Evolutionary conservation across 2,797 vertebrate genomes (phyloP).

Genomic region (Pangasius sanitwongsei): DNA sequence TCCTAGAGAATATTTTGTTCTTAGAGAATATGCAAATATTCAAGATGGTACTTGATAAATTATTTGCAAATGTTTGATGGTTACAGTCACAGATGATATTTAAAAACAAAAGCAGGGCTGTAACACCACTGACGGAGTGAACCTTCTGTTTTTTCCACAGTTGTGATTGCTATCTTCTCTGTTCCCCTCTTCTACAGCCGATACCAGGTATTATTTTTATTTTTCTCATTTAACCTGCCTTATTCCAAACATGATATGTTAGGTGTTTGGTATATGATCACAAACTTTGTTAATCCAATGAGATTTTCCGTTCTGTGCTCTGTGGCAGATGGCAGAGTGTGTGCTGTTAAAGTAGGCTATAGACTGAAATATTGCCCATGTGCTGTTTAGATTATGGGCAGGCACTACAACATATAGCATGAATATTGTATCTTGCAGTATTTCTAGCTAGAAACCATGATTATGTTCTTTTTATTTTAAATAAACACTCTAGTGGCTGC

Average conservation of each 20-base stretch:
- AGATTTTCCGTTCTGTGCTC: neutral
- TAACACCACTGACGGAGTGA: neutral
- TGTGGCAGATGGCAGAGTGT: neutral
- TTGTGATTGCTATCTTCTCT: slow-evolving; percentile 86
- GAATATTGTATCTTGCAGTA: neutral
- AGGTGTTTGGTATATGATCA: neutral
- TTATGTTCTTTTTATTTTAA: neutral
- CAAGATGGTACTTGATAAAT: neutral
- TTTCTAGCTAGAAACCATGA: neutral
- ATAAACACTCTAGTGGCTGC: neutral
- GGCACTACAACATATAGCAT: neutral
- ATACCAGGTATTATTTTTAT: slow-evolving; percentile 77
- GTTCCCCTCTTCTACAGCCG: slow-evolving; percentile 88
- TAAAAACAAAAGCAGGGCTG: neutral
- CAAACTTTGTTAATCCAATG: neutral
- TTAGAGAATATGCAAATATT: neutral
- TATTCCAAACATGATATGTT: neutral
- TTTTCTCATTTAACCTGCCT: neutral
- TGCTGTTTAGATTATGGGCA: neutral
- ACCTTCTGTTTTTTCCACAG: slow-evolving; percentile 64
- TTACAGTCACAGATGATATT: neutral
- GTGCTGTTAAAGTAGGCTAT: neutral
- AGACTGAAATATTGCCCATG: neutral
- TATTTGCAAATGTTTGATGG: neutral
- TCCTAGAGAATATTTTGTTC: neutral